Evolutionary conservation across 2,888 invertebrate genomes (phyloP), one percentile per base, ranked within the genome.

Genomic region (Archaeoteleia sp.): DNA sequence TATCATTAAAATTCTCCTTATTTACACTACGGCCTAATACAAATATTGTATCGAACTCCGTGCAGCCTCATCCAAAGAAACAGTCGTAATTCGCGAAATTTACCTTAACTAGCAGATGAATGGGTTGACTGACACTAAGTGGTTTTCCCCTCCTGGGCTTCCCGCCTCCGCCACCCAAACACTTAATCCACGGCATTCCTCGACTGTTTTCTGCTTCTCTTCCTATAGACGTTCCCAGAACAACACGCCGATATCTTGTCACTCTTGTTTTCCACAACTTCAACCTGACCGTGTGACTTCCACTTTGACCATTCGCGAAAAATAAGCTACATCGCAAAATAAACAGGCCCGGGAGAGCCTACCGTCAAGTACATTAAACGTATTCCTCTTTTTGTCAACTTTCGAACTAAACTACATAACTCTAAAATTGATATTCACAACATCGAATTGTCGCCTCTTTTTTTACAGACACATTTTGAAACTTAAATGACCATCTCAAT

Each of bases 111-210:
- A 85, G 81, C 77, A 85, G 81, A 79, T 85, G 84, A 76, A 85
- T 80, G 74, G 85, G 85, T 53, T 84, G 84, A 74, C 85, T 85
- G 82, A 85, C 84, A 69, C 82, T 84, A 70, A 84, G 80, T 74
- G 80, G 80, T 76, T 84, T 84, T 75, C 80, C 82, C 70, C 83
- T 78, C 71, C 82, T 79, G 74, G 78, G 76, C 76, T 83, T 83
- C 55, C 80, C 80, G 74, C 79, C 81, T 58, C 80, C 79, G 67
- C 84, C 83, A 58, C 84, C 83, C 71, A 85, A 77, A 75, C 85
- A 85, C 80, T 83, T 85, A 77, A 85, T 85, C 85, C 85, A 85
- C 83, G 85, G 84, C 84, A 84, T 85, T 77, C 76, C 78, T 77
- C 67, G 70, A 70, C 65, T 72, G 66, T 75, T 75, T 74, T 68